Percentiles rank a stretch among this genome's conserved stretches.
Evolutionary conservation across 2,113 vertebrate genomes (phyloP).

Genomic region (Okapia johnstoni): DNA sequence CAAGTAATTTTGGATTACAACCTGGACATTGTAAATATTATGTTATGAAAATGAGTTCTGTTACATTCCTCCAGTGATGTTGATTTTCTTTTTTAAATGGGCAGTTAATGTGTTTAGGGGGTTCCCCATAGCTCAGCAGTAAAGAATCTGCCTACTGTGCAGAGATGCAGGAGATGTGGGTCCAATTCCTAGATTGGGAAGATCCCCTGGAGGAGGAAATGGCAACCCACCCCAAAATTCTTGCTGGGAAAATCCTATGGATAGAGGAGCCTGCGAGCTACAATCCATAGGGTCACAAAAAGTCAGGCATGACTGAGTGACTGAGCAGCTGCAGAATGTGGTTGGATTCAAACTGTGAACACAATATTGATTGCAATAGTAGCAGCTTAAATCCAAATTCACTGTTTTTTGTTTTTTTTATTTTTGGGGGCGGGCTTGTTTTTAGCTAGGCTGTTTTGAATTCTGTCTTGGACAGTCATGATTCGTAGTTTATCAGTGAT

Average conservation of each 20-base stretch:
- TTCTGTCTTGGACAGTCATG: neutral
- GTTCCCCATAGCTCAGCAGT: neutral
- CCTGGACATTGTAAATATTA: neutral
- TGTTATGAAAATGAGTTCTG: neutral
- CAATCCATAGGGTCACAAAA: neutral
- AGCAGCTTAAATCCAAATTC: neutral
- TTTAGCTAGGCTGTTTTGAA: neutral
- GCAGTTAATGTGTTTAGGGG: neutral
- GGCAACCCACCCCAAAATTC: neutral
- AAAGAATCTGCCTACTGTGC: neutral
- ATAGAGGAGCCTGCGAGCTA: neutral
- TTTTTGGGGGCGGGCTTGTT: neutral
- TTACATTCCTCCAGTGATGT: neutral
- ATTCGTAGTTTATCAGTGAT: neutral
- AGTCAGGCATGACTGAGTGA: neutral
- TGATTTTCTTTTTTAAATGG: slow-evolving; percentile 5
- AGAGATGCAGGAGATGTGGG: neutral
- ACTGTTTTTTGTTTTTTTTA: neutral
- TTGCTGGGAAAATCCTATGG: neutral
- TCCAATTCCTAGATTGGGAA: neutral
- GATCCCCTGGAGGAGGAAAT: neutral
- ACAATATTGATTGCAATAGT: neutral
- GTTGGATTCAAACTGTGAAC: neutral
- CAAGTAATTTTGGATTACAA: neutral
- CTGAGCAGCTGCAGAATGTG: neutral